Evolutionary conservation across 2,888 invertebrate genomes (phyloP), one percentile per base, ranked within the genome.

Genomic region (Neocrepidodera transversa): DNA sequence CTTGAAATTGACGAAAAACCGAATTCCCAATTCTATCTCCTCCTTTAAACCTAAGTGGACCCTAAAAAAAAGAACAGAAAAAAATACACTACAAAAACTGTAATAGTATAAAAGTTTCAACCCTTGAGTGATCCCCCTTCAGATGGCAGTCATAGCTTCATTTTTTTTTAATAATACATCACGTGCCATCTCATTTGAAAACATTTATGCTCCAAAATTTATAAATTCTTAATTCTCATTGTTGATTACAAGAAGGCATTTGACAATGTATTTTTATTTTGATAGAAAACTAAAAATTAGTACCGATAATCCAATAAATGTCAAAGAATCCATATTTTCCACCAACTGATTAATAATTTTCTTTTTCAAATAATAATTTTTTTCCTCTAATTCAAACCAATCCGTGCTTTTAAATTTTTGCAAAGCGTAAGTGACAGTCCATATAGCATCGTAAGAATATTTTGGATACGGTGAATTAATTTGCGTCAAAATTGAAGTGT

Each of bases 381-480:
- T 63, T 14, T 68, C 56, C 13, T 73, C 48, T 13, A 61, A 61
- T 30, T 74, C 76, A 17, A 74, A 79, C 11, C 81, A 81, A 82
- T 87, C 86, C 48, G 82, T 79, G 14, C 82, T 80, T 71, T 89
- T 86, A 0, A 89, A 86, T 58, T 84, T 85, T 59, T 85, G 83
- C 51, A 95, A 77, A 0, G 92, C 89, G 17, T 93, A 75, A 0
- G 93, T 93, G 69, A 94, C 91, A 0, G 93, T 88, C 95, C 95
- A 95, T 0, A 95, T 89, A 0, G 95, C 94, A 75, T 95, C 95
- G 76, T 94, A 95, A 0, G 92, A 89, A 73, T 92, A 91, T 0
- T 89, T 87, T 0, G 92, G 90, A 78, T 86, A 91, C 54, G 84
- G 84, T 0, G 89, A 89, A 1, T 87, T 60, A 11, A 50, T 10